phyloP scores from a whole-genome alignment of 2,888 invertebrate genomes.

The Thymelicus lineola region DNA sequence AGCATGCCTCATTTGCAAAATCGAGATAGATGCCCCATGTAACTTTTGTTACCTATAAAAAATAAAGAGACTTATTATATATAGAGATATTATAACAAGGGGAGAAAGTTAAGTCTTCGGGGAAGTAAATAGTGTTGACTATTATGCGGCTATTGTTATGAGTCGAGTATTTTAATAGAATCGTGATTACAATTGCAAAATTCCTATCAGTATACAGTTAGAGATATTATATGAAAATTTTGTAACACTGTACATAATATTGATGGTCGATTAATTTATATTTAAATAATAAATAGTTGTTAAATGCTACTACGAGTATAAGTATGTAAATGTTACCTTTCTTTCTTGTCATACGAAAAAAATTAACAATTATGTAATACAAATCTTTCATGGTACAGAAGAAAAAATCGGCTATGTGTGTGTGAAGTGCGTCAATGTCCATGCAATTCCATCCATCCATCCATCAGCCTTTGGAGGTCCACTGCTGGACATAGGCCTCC shows the following conservation, averaged over 20 bases:
- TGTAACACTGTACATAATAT: background rate
- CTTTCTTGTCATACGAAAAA: too few relatives aligned
- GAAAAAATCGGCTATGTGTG: too few relatives aligned
- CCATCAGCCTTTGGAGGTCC: too few relatives aligned
- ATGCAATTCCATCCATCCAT: too few relatives aligned
- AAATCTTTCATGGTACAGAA: too few relatives aligned
- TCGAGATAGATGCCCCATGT: background rate
- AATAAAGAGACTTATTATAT: conserved; percentile 17
- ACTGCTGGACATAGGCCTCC: too few relatives aligned
- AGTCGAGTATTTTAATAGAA: conserved; percentile 26
- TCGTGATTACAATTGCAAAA: conserved; percentile 33
- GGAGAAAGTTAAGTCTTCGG: conserved; percentile 37
- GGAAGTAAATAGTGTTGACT: conserved; percentile 32
- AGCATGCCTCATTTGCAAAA: background rate
- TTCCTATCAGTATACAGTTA: background rate
- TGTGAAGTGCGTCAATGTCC: too few relatives aligned
- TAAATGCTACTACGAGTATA: too few relatives aligned
- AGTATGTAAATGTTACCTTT: too few relatives aligned
- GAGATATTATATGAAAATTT: conserved; percentile 3
- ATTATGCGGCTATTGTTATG: conserved; percentile 34
- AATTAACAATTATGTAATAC: too few relatives aligned
- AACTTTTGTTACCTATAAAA: conserved; percentile 6
- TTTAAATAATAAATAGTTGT: too few relatives aligned
- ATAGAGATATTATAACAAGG: conserved; percentile 10
- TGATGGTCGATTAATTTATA: background rate